These are phyloP conservation scores for Xylota segnis DNA, from an alignment of 2,888 invertebrate genomes.

Conservation along the genomic window DNA sequence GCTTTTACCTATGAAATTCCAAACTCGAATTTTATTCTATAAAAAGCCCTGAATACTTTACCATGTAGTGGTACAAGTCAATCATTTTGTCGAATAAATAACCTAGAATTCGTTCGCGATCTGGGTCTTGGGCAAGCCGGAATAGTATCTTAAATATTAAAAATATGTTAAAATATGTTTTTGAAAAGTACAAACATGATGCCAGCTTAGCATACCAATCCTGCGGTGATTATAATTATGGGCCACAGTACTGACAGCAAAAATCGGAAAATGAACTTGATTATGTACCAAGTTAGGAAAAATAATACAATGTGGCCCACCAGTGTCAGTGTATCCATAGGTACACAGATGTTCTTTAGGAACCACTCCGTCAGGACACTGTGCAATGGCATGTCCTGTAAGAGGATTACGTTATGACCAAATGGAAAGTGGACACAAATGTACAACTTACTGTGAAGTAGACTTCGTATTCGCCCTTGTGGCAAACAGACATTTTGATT, in stretches of 20 bases:
- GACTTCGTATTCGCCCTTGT: not conserved
- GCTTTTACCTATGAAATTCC: not conserved
- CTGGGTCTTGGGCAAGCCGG: not conserved
- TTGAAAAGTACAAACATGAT: not conserved
- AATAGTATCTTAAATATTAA: constrained; percentile 16
- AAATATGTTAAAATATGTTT: not conserved
- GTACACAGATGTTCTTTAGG: constrained; percentile 78
- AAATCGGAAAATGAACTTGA: constrained; percentile 77
- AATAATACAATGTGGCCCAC: constrained; percentile 79
- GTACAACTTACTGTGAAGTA: constrained; percentile 20
- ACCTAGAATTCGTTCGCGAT: not conserved
- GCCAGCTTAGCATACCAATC: constrained; percentile 27
- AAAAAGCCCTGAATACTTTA: not conserved
- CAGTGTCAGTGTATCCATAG: constrained; percentile 77
- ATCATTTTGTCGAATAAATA: not conserved
- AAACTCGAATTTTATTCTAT: not conserved
- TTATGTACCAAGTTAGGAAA: constrained; percentile 79
- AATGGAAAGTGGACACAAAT: not conserved
- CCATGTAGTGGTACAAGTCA: constrained; percentile 9
- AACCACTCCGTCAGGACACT: constrained; percentile 79
- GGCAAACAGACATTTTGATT: constrained; percentile 1
- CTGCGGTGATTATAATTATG: constrained; percentile 6
- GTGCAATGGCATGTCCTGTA: constrained; percentile 77
- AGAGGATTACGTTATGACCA: not conserved
- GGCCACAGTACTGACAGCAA: constrained; percentile 42